A percentile compares a stretch with the other conserved stretches of the same genome.
Evolutionary conservation across 35 echinoderm and acorn worm species (phyloP).

Genomic region (Ophioderma brevispina): DNA sequence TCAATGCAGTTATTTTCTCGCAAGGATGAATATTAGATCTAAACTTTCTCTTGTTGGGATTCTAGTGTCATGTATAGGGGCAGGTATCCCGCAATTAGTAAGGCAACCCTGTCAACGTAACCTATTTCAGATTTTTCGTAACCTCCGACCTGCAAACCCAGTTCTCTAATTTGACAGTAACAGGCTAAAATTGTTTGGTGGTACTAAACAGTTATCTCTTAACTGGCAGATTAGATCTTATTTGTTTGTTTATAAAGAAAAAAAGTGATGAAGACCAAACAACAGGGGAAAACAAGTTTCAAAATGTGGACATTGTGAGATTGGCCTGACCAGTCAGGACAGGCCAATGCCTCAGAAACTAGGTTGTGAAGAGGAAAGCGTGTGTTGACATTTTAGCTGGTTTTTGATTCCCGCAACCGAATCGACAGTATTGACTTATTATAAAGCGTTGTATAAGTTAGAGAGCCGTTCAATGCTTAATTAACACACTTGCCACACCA

Average conservation of each 20-base stretch:
- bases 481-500: not conserved
- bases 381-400: not conserved
- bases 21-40: not conserved
- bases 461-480: not conserved
- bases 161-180: not conserved
- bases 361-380: not conserved
- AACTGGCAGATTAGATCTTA: too few species aligned
- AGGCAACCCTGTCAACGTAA: not conserved
- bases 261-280: too few species aligned
- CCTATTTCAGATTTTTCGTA: not conserved
- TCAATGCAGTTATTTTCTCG: not conserved
- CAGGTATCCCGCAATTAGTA: not conserved
- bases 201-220: too few species aligned
- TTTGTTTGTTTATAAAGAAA: too few species aligned
- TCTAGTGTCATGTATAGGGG: not conserved
- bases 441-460: not conserved
- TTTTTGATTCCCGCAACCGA: not conserved
- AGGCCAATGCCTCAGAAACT: not conserved
- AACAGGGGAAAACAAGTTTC: too few species aligned
- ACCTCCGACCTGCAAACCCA: not conserved
- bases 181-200: too few species aligned
- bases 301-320: too few species aligned
- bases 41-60: not conserved
- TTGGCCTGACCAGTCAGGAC: too few species aligned
- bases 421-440: not conserved